Base-by-base conservation (phyloP, 1,140 invertebrate genomes). In the Megalopta genalis region DNA sequence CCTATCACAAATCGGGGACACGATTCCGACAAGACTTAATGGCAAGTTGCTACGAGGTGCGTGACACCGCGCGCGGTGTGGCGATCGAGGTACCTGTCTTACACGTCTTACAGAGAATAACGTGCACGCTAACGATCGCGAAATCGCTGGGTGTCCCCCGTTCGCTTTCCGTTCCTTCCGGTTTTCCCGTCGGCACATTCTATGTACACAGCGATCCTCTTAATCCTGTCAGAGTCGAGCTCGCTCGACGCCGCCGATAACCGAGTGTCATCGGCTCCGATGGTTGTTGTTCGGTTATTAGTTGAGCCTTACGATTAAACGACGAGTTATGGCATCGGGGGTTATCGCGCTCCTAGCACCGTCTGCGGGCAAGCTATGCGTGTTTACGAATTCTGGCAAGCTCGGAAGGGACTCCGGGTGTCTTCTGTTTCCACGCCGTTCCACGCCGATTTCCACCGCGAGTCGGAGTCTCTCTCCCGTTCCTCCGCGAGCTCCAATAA, bases 31-130 rank as follows among this genome's bases (percentile, higher is more conserved):
- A 65, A 78, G 64, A 65, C 76, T 65, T 72, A 78, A 78, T 78
- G 76, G 76, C 76, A 78, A 78, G 69, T 65, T 72, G 76, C 69
- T 78, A 72, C 60, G 76, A 64, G 64, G 68, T 46, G 76, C 60
- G 65, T 65, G n/a, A n/a, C n/a, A n/a, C n/a, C n/a, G 68, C 76
- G 64, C 76, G 64, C 59, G 32, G n/a, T 72, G 60, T 64, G 69
- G 76, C 68, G 23, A 18, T 27, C 32, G 73, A 14, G 46, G 25
- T 32, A n/a, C 21, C 39, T 54, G n/a, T n/a, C n/a, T n/a, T n/a
- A n/a, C n/a, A 64, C 46, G 18, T 52, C 59, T 63, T 77, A 75
- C 21, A 39, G 21, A 39, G 42, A 4, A 32, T 32, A 32, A 32
- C 14, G 12, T 12, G 12, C 14, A 46, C 10, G 14, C 68, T 23